Evolutionary conservation across 2,888 invertebrate species (phyloP), one percentile per base, ranked within the genome.

Genomic region (Eubasilissa splendida): DNA sequence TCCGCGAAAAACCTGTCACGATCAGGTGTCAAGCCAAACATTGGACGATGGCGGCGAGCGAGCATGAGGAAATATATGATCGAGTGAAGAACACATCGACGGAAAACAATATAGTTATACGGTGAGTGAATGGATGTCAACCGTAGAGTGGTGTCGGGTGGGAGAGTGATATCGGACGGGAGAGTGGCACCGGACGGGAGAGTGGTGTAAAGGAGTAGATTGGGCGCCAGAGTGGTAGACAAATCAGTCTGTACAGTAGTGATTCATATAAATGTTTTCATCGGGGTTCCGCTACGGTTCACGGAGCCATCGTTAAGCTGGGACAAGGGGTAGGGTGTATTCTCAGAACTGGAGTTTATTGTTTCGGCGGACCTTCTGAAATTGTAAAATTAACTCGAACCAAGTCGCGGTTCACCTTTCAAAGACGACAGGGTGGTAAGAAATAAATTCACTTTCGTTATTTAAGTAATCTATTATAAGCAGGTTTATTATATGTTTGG

Each of bases 311-410:
- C 50, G 60, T 75, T 60, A 75, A 75, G 42, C 9, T 11, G 58
- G 60, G 12, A 59, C 50, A 75, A 59, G 10, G 59, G 59, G 31
- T 59, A 10, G 53, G 53, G 14, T 22, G 54, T 31, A 11, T 71
- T 71, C 71, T 9, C 22, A 71, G 71, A 71, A 71, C 14, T 53
- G 14, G 54, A 31, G 14, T 70, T 71, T 71, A 71, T 71, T 71
- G 54, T 71, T 71, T 71, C 71, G 71, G 14, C 71, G 54, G 22
- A 50, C 54, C 31, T 54, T 54, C 71, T 14, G 68, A 50, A 9
- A n/a, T 54, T 31, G 54, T 71, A 31, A 71, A 71, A 56, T 54
- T 71, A 71, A 71, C 71, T 71, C 52, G 22, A 12, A 70, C 70
- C 70, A 12, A 11, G 5, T 31, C n/a, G 50, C 50, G 42, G 50